Conservation (phyloP, 2,113 vertebrate genomes). For the Verasper variegatus region DNA sequence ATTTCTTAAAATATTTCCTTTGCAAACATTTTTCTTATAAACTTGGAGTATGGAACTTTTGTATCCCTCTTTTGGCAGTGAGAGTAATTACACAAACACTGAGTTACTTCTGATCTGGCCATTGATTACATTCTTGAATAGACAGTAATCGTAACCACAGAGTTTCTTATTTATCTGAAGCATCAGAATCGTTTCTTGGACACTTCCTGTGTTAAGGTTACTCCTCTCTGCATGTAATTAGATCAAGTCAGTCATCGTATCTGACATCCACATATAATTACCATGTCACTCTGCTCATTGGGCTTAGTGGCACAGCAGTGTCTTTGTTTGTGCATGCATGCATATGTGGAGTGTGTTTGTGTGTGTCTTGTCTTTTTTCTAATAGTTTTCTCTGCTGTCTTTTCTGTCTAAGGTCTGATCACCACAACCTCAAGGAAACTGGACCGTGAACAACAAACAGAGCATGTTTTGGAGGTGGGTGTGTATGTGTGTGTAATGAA, state of each 20-base stretch:
- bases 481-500: not conserved
- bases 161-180: not conserved
- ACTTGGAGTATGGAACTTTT: not conserved
- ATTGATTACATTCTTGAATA: too few relatives aligned
- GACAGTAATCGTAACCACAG: too few relatives aligned
- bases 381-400: conserved; percentile 30
- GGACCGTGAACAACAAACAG: conserved; percentile 95
- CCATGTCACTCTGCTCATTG: conserved; percentile 10
- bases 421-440: conserved; percentile 93
- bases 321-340: not conserved
- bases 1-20: too few relatives aligned
- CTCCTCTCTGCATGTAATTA: not conserved
- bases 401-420: conserved; percentile 88
- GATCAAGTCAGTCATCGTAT: conserved; percentile 3
- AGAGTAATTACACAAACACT: too few relatives aligned
- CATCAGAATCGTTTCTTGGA: not conserved
- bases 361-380: conserved; percentile 21
- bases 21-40: too few relatives aligned
- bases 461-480: conserved; percentile 94
- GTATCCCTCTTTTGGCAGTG: not conserved
- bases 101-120: not conserved
- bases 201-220: too few relatives aligned
- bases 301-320: not conserved
- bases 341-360: conserved; percentile 28
- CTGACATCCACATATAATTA: conserved; percentile 28